Base-by-base conservation (phyloP, 2,797 vertebrate genomes). In the Cossypha caffra region DNA sequence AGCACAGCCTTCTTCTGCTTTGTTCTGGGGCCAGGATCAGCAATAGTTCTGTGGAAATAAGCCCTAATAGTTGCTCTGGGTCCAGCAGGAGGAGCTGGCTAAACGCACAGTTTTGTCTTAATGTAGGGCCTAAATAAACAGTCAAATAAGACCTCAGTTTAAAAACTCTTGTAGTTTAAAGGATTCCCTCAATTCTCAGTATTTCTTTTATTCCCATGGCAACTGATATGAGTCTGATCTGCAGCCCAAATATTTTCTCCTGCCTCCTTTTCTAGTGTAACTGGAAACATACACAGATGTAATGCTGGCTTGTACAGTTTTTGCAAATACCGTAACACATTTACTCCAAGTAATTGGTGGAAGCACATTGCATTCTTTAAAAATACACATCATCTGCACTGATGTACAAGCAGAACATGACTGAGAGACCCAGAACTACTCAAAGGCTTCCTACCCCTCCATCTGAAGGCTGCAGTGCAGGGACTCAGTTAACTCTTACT, bases 21-120 rank as follows among this genome's bases (percentile, higher is more conserved):
- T 93, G 76, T 90, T 96, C 87, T 93, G 67, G 28, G 18, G 90
- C 94, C 93, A 96, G 95, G 43, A 93, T 91, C 86, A 96, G 90
- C 91, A 95, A 83, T 43, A 84, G 86, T 73, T 75, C 85, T 66
- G 4, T 33, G 78, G 94, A 94, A 97, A 92, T 80, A 72, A 92
- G 81, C 48, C 69, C 64, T 75, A 95, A 90, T 37, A 75, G 62
- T 81, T 97, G 93, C 87, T 90, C 82, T n/a, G 55, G 85, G 78
- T 95, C 92, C 94, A 97, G 94, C 89, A 97, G 92, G 96, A 97
- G 94, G 94, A 96, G 95, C 89, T 96, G 94, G 91, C 94, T 97
- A 96, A 95, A 88, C 51, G 26, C 87, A 91, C 29, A 81, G 66
- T 95, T 93, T 95, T 90, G 79, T 91, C 72, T 94, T 96, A 83